phyloP scores from a whole-genome alignment of 2,113 vertebrate genomes.

The Cochlearius cochlearius region DNA sequence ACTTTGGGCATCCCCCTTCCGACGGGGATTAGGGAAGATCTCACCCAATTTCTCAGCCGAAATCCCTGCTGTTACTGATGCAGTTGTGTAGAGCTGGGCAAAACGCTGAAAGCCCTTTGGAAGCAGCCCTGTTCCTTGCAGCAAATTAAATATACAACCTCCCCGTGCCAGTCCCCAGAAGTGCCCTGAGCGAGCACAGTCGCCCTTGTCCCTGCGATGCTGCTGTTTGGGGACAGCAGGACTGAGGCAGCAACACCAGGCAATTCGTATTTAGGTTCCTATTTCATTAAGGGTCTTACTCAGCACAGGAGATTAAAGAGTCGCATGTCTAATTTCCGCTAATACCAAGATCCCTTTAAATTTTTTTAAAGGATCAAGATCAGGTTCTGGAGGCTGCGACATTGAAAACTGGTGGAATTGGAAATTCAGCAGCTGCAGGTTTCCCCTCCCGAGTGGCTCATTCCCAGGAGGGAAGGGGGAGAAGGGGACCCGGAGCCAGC shows the following conservation, averaged over 20 bases:
- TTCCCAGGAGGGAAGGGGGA: background rate
- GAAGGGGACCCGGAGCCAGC: background rate
- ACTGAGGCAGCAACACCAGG: fast-evolving
- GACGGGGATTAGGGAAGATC: background rate
- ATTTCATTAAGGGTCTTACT: background rate
- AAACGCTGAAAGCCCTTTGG: fast-evolving
- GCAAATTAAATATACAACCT: fast-evolving
- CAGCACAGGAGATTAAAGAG: background rate
- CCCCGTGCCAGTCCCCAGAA: fast-evolving
- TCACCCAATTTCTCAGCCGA: fast-evolving
- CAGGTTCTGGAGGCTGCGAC: background rate
- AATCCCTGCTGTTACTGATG: fast-evolving
- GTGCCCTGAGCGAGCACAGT: fast-evolving
- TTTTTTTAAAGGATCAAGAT: background rate
- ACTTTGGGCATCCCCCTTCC: background rate
- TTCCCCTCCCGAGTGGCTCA: background rate
- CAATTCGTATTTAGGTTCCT: background rate
- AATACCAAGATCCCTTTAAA: background rate
- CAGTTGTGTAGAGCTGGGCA: fast-evolving
- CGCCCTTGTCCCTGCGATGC: fast-evolving
- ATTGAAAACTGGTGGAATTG: background rate
- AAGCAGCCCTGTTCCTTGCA: background rate
- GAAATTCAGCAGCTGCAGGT: background rate
- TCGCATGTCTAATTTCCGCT: background rate
- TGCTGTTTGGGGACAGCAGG: background rate